phyloP scores from a whole-genome alignment of 2,888 invertebrate species.

The Nebria salina region DNA sequence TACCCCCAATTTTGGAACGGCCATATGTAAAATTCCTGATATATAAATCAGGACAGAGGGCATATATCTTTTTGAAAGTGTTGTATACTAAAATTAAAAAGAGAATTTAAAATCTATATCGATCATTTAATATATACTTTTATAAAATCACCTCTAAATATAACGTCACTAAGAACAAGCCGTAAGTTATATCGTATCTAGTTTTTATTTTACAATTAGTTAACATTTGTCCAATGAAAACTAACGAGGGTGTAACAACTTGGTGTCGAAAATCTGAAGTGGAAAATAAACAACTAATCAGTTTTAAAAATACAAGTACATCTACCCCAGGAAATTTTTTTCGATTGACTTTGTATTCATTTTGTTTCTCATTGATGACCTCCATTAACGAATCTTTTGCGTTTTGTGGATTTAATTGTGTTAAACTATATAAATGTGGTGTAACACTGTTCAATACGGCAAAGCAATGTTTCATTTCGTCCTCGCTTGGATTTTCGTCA shows the following conservation, averaged over 20 bases:
- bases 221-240: slow-evolving; percentile 86
- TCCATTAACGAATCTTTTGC: slow-evolving; percentile 75
- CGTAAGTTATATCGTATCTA: slow-evolving; percentile 76
- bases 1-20: slow-evolving; percentile 70
- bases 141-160: slow-evolving; percentile 72
- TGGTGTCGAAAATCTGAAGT: slow-evolving; percentile 92
- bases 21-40: slow-evolving; percentile 77
- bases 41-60: slow-evolving; percentile 86
- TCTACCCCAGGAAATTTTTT: slow-evolving; percentile 74
- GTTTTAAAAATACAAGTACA: slow-evolving; percentile 82
- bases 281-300: slow-evolving; percentile 83
- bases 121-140: slow-evolving; percentile 4
- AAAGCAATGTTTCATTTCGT: slow-evolving; percentile 66
- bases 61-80: slow-evolving; percentile 80
- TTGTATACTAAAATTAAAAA: slow-evolving; percentile 70
- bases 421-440: slow-evolving; percentile 73
- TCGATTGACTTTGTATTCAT: slow-evolving; percentile 68
- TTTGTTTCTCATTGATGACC: slow-evolving; percentile 77
- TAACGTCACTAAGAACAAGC: slow-evolving; percentile 78
- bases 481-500: slow-evolving; percentile 57
- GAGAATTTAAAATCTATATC: background rate
- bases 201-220: slow-evolving; percentile 71
- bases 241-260: slow-evolving; percentile 83
- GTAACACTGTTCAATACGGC: slow-evolving; percentile 68
- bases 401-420: slow-evolving; percentile 75